Evolutionary conservation across 1,140 invertebrate species (phyloP).

Genomic region (Microplitis mediator): DNA sequence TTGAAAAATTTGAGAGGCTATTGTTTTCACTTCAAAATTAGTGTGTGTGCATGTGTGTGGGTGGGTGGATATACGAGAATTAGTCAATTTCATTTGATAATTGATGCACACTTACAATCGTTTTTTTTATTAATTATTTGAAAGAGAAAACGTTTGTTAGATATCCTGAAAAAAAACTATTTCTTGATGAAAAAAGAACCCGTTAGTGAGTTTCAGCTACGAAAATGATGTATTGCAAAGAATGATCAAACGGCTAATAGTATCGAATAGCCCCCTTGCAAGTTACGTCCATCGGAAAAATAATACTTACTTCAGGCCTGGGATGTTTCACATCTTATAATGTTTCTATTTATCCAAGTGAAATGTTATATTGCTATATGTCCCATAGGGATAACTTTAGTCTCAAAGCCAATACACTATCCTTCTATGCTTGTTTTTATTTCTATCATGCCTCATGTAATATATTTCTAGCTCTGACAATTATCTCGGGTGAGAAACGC

Average conservation of each 20-base stretch:
- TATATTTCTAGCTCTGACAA: too few relatives aligned
- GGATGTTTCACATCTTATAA: constrained; percentile 28
- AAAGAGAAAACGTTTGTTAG: neutral
- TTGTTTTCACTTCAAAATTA: too few relatives aligned
- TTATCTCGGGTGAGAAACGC: too few relatives aligned
- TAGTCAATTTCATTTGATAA: constrained; percentile 21
- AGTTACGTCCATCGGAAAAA: constrained; percentile 14
- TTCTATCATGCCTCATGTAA: too few relatives aligned
- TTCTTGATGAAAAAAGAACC: neutral
- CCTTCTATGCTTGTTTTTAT: neutral
- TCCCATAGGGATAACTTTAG: constrained; percentile 44
- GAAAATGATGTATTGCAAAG: constrained; percentile 26
- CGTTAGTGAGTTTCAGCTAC: constrained; percentile 11
- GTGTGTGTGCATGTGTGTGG: neutral
- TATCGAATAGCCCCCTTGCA: constrained; percentile 6
- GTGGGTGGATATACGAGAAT: neutral
- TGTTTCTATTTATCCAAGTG: constrained; percentile 36
- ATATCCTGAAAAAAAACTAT: neutral
- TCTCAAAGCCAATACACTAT: constrained; percentile 50
- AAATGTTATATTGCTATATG: constrained; percentile 52
- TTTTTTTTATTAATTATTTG: too few relatives aligned
- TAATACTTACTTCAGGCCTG: constrained; percentile 27
- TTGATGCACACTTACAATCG: neutral
- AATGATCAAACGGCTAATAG: constrained; percentile 36
- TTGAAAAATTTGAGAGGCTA: too few relatives aligned